phyloP scores from a whole-genome alignment of 2,113 vertebrate species.

The Percopsis transmontana region DNA sequence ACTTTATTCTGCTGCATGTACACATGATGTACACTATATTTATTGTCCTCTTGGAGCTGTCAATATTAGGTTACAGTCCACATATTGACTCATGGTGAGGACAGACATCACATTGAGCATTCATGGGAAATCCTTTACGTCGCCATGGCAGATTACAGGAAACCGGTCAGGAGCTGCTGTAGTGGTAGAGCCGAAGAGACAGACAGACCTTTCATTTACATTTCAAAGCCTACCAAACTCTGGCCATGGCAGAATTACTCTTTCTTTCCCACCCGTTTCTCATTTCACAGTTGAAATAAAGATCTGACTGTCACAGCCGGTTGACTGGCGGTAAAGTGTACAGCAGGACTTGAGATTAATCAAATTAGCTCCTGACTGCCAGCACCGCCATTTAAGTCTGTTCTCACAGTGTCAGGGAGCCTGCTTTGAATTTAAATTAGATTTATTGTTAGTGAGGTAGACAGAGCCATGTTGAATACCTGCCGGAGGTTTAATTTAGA shows the following conservation, averaged over 20 bases:
- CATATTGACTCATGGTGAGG: constrained; percentile 16
- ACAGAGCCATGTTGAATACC: too few species aligned
- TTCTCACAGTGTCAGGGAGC: constrained; percentile 16
- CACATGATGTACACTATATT: not conserved
- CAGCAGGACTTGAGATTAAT: not conserved
- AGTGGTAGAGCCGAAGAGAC: not conserved
- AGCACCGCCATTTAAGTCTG: constrained; percentile 1
- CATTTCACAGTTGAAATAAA: constrained; percentile 15
- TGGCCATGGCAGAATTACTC: constrained; percentile 25
- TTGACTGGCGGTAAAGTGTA: not conserved
- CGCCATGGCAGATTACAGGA: constrained; percentile 3
- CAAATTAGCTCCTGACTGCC: constrained; percentile 18
- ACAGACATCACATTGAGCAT: constrained; percentile 14
- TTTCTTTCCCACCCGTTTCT: constrained; percentile 40
- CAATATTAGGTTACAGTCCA: constrained; percentile 7
- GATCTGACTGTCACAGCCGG: not conserved
- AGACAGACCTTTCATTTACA: constrained; percentile 37
- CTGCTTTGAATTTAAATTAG: not conserved
- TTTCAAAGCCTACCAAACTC: constrained; percentile 43
- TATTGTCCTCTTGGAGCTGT: not conserved
- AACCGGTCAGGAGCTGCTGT: not conserved
- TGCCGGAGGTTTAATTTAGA: too few species aligned
- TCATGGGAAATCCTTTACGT: not conserved
- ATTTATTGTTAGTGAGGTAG: not conserved
- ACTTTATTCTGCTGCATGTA: too few species aligned